Conservation (phyloP, 2,797 vertebrate species). For the Argyrosomus regius region DNA sequence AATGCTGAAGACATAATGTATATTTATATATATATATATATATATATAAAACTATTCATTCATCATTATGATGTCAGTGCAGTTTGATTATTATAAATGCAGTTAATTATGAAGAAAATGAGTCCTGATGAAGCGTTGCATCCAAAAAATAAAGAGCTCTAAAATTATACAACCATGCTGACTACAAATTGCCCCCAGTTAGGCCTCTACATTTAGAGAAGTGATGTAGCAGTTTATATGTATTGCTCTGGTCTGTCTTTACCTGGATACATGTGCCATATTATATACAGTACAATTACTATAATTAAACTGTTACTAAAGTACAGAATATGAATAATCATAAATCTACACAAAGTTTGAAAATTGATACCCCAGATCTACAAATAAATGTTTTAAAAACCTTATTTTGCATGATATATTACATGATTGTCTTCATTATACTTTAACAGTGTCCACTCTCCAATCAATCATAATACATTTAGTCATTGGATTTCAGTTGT, state of each 20-base stretch:
- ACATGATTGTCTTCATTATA: not conserved
- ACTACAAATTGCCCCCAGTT: not conserved
- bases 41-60: not conserved
- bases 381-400: not conserved
- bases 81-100: conserved; percentile 1
- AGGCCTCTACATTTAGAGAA: not conserved
- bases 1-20: not conserved
- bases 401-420: not conserved
- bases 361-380: not conserved
- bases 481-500: not conserved
- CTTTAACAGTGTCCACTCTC: not conserved
- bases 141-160: not conserved
- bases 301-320: not conserved
- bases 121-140: not conserved
- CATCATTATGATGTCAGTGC: conserved; percentile 9
- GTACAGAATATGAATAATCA: not conserved
- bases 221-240: not conserved
- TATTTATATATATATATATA: not conserved
- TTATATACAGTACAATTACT: not conserved
- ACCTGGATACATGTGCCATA: not conserved
- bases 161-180: not conserved
- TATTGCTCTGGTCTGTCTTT: not conserved
- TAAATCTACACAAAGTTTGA: not conserved
- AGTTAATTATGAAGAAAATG: conserved; percentile 12
- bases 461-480: not conserved